Percentiles rank a stretch among this genome's conserved stretches.
Evolutionary conservation across 2,888 invertebrate genomes (phyloP).

Genomic region (Entomobrya proxima): DNA sequence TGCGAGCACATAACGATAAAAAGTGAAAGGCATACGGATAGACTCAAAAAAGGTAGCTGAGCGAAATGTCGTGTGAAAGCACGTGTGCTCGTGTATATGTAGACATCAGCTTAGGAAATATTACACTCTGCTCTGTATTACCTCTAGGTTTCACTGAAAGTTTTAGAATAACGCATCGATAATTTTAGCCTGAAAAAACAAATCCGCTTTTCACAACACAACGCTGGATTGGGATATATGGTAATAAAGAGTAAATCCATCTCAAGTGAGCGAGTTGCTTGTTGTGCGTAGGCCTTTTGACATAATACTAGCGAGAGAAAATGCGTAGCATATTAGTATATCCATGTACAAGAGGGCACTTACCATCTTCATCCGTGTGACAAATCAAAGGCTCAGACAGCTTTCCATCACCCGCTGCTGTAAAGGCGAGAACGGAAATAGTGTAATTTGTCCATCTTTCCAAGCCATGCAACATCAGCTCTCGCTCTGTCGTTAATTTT

Average conservation of each 20-base stretch:
- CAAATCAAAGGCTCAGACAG: constrained; percentile 78
- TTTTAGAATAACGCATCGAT: no score
- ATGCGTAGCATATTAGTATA: background rate
- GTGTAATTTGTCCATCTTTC: constrained; percentile 84
- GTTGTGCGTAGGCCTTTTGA: background rate
- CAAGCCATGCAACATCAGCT: constrained; percentile 84
- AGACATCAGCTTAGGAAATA: no score
- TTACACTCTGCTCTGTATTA: no score
- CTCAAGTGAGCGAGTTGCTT: background rate
- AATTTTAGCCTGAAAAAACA: background rate
- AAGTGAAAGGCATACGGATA: no score
- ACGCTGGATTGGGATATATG: background rate
- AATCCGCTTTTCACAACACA: background rate
- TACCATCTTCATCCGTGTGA: constrained; percentile 88
- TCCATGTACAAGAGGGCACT: constrained; percentile 39
- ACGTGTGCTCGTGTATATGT: no score
- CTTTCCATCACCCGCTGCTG: constrained; percentile 90
- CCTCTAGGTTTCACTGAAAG: no score
- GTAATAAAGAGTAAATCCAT: background rate
- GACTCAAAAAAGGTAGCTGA: no score
- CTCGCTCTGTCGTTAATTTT: constrained; percentile 84
- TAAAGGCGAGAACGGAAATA: constrained; percentile 91
- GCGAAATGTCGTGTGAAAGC: no score
- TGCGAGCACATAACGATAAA: no score
- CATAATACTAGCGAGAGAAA: background rate